Percentiles rank a stretch among this genome's conserved stretches.
Evolutionary conservation across 2,797 vertebrate genomes (phyloP).

Genomic region (Catostomus latipinnis): DNA sequence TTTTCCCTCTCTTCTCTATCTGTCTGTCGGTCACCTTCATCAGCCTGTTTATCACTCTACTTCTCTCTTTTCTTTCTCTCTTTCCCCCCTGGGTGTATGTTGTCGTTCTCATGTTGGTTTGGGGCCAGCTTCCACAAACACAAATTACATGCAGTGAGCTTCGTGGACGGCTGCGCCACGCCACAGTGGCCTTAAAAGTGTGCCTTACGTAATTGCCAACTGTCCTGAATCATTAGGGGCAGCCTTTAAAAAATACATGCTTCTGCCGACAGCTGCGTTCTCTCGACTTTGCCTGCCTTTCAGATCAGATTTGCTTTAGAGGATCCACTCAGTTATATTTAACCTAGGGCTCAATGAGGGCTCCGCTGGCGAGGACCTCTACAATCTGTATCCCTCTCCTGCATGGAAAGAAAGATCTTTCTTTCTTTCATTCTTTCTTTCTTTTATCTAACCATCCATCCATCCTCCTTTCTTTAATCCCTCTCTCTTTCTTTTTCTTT

Average conservation of each 20-base stretch:
- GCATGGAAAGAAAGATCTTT: constrained; percentile 4
- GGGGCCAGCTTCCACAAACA: constrained; percentile 66
- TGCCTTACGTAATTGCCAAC: constrained; percentile 84
- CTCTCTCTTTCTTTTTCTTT: too few relatives aligned
- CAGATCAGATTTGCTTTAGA: constrained; percentile 82
- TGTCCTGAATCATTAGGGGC: constrained; percentile 85
- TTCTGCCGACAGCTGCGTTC: constrained; percentile 81
- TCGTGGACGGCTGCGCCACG: constrained; percentile 71
- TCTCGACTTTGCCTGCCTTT: constrained; percentile 83
- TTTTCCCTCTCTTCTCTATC: constrained; percentile 44
- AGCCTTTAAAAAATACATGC: constrained; percentile 83
- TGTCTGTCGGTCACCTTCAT: constrained; percentile 48
- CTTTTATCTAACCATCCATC: too few relatives aligned
- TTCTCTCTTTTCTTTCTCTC: constrained; percentile 60
- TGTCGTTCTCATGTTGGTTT: constrained; percentile 66
- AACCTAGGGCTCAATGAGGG: constrained; percentile 69
- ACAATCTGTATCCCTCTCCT: constrained; percentile 36
- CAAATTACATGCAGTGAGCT: constrained; percentile 72
- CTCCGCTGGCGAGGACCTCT: constrained; percentile 51
- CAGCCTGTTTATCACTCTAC: constrained; percentile 53
- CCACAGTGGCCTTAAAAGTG: constrained; percentile 79
- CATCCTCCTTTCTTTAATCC: too few relatives aligned
- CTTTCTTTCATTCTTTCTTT: too few relatives aligned
- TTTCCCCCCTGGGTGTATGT: constrained; percentile 56
- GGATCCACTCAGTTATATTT: constrained; percentile 68